Base-by-base conservation (phyloP, 64 coral and sea anemone species). In the Catalaphyllia jardinei region DNA sequence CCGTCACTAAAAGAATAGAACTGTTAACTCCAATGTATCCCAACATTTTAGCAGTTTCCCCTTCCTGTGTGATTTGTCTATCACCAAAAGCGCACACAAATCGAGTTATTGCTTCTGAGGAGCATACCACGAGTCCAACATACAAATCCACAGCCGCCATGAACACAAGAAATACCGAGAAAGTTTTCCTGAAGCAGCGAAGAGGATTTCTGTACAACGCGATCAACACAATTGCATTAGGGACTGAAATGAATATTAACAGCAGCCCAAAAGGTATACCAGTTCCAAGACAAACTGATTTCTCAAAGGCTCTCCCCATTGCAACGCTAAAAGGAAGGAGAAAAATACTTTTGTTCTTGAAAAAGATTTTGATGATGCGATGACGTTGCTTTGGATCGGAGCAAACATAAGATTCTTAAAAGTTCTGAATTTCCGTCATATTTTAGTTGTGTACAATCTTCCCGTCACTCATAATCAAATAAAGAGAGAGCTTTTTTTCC, bases 1-100 rank as follows among this genome's bases (percentile, higher is more conserved):
- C 80, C 1, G 80, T 67, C 1, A 67, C 60, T 1, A 83, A 4
- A 5, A 83, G 60, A 12, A 83, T 83, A 1, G 80, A 83, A 42
- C 80, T 65, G 80, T 83, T 83, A 8, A 83, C 17, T 39, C 60
- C 80, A 38, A 67, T 65, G 60, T 83, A 83, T 8, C 31, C 60
- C 9, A 83, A 24, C 0, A 50, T 42, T 35, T 16, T 62, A 7
- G 62, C 8, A n/a, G 65, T 42, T 3, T 65, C 80, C 0, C 80
- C 80, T 67, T 83, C 80, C 27, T 46, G 18, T 9, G 61, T 60
- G 62, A 83, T 24, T 4, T 38, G 20, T 39, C 11, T 30, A 12
- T 67, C 80, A 10, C 60, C 9, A 28, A 83, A 83, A 24, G 60
- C 60, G 33, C 80, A 83, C 22, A 83, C 19, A 83, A 83, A 67